Evolutionary conservation across 2,888 invertebrate genomes (phyloP), one percentile per base, ranked within the genome.

Genomic region (Choristoneura rosaceana): DNA sequence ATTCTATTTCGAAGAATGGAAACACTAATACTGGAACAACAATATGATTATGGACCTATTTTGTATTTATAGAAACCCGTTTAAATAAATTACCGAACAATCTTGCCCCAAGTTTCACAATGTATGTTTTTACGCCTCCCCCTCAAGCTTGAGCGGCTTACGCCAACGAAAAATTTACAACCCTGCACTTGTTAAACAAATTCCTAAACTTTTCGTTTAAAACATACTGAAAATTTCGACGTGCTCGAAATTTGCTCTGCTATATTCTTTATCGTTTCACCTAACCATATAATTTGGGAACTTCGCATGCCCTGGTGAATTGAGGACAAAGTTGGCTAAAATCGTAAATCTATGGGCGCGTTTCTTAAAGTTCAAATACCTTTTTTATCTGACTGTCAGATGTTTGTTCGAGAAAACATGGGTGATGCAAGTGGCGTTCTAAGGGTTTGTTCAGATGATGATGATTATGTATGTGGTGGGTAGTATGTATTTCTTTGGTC

Each of bases 231-330:
- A 73, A 69, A 64, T 69, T 69, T 63, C 58, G 50, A 64, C 38
- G 69, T 52, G 67, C 71, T 50, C 41, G 41, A 64, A 73, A 59
- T 73, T 73, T 73, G 69, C 59, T 64, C 63, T 34, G 67, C 47
- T 55, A 64, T 73, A 64, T 69, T 68, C 68, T 71, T 73, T 73
- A 69, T 69, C 73, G 59, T 50, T 58, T 52, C 38, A 68, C 73
- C 71, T 63, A 55, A 47, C 52, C 73, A 25, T 55, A 55, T 64
- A 64, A 69, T 69, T 69, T 69, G 10, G 59, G 59, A 73, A 68
- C 25, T 68, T 41, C 8, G 14, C 34, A 10, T 33, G 55, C 38
- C 34, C 17, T 14, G 17, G 58, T 17, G 14, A 66, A 55, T 38
- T 61, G 55, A 47, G 52, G n/a, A 62, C 47, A 25, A 71, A 71